Percentiles rank a stretch among this genome's conserved stretches.
These are phyloP conservation scores for Adela reaumurella DNA, from an alignment of 2,888 invertebrate species.

Conservation along the genomic window DNA sequence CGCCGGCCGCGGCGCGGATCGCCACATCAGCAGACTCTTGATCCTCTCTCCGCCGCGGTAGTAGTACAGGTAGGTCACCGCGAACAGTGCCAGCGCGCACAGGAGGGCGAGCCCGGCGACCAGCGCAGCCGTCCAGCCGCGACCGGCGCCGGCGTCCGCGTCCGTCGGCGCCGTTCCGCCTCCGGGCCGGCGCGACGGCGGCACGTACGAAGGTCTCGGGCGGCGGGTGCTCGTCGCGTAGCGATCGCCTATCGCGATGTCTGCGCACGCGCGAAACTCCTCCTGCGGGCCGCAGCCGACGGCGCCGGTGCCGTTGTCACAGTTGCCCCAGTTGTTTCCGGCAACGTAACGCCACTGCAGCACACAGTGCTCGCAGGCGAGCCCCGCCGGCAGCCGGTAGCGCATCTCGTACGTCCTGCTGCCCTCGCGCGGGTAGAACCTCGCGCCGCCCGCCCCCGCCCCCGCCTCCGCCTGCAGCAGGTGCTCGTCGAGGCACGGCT, in stretches of 20 bases:
- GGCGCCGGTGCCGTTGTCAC: constrained; percentile 68
- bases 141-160: constrained; percentile 35
- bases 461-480: constrained; percentile 54
- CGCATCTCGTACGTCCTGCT: constrained; percentile 76
- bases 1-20: constrained; percentile 25
- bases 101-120: constrained; percentile 65
- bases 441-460: constrained; percentile 38
- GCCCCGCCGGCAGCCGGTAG: constrained; percentile 58
- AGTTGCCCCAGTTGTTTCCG: constrained; percentile 80
- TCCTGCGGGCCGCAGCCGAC: constrained; percentile 89
- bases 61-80: constrained; percentile 70
- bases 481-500: constrained; percentile 74
- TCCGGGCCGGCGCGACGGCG: constrained; percentile 37
- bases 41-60: constrained; percentile 69
- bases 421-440: constrained; percentile 74
- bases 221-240: constrained; percentile 39
- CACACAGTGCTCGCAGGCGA: constrained; percentile 78
- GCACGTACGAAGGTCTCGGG: constrained; percentile 43
- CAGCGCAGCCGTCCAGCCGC: constrained; percentile 52
- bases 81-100: constrained; percentile 61
- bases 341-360: constrained; percentile 88
- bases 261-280: constrained; percentile 82
- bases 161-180: constrained; percentile 28
- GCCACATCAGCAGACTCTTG: constrained; percentile 58
- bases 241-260: constrained; percentile 66